A percentile compares a stretch with the other conserved stretches of the same genome.
Evolutionary conservation across 2,888 invertebrate species (phyloP).

Genomic region (Ichneumoninae sp.): DNA sequence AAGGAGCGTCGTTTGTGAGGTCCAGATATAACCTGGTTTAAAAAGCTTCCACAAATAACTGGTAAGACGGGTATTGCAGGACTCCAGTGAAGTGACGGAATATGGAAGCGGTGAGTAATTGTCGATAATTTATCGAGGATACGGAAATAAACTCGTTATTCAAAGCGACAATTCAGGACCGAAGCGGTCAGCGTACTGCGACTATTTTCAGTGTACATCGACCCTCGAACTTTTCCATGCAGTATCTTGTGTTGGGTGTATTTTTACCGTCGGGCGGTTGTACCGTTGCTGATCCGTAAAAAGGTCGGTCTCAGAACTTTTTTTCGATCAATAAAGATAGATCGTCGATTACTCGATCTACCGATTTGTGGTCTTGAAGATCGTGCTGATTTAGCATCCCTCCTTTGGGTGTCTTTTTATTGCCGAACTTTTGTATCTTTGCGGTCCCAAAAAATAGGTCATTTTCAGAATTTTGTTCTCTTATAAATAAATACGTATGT

Average conservation of each 20-base stretch:
- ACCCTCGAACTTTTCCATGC: constrained; percentile 33
- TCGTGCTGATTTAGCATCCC: background rate
- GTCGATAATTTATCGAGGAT: constrained; percentile 8
- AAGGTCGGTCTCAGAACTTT: background rate
- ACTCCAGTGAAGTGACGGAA: constrained; percentile 13
- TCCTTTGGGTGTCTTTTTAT: too few relatives aligned
- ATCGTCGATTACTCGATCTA: too few relatives aligned
- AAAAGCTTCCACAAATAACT: background rate
- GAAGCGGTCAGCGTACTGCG: constrained; percentile 32
- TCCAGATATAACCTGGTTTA: too few relatives aligned
- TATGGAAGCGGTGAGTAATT: constrained; percentile 44
- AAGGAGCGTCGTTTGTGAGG: background rate
- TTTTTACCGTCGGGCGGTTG: background rate
- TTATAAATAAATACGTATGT: background rate
- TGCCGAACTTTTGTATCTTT: too few relatives aligned
- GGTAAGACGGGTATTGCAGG: background rate
- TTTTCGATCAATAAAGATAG: background rate
- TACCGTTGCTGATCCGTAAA: background rate
- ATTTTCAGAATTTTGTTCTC: background rate
- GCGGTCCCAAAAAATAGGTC: background rate
- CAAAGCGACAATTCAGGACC: constrained; percentile 35
- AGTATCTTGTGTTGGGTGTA: background rate
- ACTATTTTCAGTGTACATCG: constrained; percentile 49
- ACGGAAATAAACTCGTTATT: constrained; percentile 54
- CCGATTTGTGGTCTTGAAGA: too few relatives aligned